A percentile compares a stretch with the other conserved stretches of the same genome.
Conservation (phyloP, 2,797 vertebrate genomes). For the Phrynocephalus guinanensis region DNA sequence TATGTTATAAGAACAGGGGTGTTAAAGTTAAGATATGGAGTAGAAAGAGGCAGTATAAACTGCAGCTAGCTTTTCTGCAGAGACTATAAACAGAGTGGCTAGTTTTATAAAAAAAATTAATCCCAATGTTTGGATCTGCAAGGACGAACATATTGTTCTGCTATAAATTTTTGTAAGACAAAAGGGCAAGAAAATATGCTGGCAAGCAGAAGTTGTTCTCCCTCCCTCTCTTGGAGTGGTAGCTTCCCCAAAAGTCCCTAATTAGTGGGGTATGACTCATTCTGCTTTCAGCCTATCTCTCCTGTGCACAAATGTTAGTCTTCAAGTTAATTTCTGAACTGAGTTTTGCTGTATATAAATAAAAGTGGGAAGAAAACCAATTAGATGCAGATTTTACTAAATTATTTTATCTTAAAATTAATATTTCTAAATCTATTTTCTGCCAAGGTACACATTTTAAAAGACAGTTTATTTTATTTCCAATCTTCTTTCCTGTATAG, state of each 20-base stretch:
- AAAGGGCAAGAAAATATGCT: neutral
- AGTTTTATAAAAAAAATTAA: neutral
- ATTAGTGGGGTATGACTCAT: neutral
- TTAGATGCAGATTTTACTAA: neutral
- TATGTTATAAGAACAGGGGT: too few species aligned
- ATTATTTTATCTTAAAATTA: neutral
- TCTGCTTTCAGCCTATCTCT: neutral
- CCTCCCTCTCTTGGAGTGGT: neutral
- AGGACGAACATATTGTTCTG: neutral
- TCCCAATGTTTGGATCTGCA: neutral
- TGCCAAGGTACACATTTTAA: neutral
- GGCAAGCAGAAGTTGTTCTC: neutral
- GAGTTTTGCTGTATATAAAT: neutral
- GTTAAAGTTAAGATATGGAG: too few species aligned
- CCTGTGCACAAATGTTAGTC: neutral
- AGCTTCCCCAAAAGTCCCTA: neutral
- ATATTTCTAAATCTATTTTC: neutral
- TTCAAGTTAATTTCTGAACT: neutral
- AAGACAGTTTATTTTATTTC: neutral
- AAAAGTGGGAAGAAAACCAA: neutral
- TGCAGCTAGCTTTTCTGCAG: neutral
- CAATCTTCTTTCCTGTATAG: neutral
- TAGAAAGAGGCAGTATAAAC: neutral
- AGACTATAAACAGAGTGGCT: neutral
- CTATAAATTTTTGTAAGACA: neutral